Percentiles rank a stretch among this genome's conserved stretches.
phyloP scores from a whole-genome alignment of 2,888 invertebrate genomes.

The Aphrophora alni region DNA sequence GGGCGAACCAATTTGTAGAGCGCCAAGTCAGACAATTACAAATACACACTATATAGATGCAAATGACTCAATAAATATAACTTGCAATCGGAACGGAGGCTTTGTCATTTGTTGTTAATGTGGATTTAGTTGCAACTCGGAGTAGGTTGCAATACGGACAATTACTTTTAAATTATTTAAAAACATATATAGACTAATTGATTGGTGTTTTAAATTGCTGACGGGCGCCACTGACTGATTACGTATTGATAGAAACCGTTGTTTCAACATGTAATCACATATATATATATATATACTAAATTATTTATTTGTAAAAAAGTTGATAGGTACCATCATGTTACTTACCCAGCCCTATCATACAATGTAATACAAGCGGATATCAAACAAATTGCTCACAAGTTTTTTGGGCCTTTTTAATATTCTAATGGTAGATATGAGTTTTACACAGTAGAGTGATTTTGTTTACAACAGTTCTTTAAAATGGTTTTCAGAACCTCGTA shows the following conservation, averaged over 20 bases:
- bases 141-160: background rate
- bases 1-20: background rate
- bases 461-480: too few relatives aligned
- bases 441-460: too few relatives aligned
- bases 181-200: background rate
- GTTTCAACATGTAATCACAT: too few relatives aligned
- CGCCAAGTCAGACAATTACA: background rate
- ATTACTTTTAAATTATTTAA: background rate
- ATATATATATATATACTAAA: too few relatives aligned
- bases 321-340: too few relatives aligned
- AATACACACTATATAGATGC: background rate
- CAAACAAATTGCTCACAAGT: too few relatives aligned
- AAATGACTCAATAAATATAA: background rate
- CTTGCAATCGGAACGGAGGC: background rate
- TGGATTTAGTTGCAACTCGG: background rate
- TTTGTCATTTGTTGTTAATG: background rate
- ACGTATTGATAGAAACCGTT: background rate
- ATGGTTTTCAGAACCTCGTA: too few relatives aligned
- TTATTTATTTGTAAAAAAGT: too few relatives aligned
- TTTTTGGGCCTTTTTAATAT: too few relatives aligned
- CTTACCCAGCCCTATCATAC: too few relatives aligned
- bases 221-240: background rate
- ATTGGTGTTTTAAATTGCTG: background rate
- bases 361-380: too few relatives aligned
- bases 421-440: too few relatives aligned